Conservation (phyloP, 2,113 vertebrate genomes). For the Apteryx owenii region DNA sequence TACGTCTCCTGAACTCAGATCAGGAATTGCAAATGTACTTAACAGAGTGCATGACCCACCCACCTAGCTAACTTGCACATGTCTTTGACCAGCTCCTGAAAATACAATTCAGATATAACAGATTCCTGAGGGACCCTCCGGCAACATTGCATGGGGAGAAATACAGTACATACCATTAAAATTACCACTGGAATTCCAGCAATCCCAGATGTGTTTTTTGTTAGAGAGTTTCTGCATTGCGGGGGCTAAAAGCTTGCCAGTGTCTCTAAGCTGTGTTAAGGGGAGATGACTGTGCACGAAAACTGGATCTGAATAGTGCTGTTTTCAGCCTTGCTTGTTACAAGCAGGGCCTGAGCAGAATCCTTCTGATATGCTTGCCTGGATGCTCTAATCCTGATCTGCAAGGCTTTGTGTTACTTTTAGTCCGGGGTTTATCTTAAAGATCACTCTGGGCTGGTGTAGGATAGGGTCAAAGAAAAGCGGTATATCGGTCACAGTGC, state of each 20-base stretch:
- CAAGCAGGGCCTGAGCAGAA: not conserved
- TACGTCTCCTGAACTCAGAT: not conserved
- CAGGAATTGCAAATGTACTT: not conserved
- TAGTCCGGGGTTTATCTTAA: not conserved
- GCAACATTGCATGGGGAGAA: not conserved
- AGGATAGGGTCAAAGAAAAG: not conserved
- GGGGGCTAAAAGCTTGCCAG: rapidly evolving
- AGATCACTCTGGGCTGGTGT: not conserved
- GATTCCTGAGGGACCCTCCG: not conserved
- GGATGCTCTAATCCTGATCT: not conserved
- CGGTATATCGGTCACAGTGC: not conserved
- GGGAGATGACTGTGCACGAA: not conserved
- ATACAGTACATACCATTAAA: not conserved
- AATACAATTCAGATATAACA: not conserved
- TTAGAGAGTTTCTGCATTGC: not conserved
- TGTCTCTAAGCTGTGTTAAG: not conserved
- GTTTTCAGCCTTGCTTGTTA: not conserved
- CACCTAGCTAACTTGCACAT: not conserved
- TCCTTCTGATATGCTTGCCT: not conserved
- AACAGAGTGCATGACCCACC: not conserved
- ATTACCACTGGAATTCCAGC: conserved; percentile 28
- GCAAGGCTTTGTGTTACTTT: not conserved
- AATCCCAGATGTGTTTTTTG: conserved; percentile 7
- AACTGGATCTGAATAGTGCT: not conserved
- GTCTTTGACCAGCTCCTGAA: not conserved